These are phyloP conservation scores for Heterocephalus glaber DNA, from an alignment of 2,113 vertebrate species.

Conservation along the genomic window DNA sequence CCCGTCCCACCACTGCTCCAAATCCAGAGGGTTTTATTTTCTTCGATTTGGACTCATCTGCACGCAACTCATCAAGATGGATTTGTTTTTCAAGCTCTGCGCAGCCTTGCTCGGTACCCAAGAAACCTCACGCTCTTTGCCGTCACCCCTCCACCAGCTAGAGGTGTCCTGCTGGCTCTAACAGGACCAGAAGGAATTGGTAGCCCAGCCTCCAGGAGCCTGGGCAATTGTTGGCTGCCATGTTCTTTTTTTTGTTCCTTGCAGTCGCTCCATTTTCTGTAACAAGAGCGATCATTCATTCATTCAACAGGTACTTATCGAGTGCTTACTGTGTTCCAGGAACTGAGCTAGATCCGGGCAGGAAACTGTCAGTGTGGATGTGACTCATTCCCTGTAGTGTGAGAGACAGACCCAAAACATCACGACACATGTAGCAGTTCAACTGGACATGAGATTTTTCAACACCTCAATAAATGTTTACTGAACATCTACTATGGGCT, in stretches of 20 bases:
- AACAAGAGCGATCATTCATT: slow-evolving; percentile 1
- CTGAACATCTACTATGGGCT: neutral
- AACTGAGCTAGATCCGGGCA: neutral
- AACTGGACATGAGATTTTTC: neutral
- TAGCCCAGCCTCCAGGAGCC: neutral
- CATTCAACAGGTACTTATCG: neutral
- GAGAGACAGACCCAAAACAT: neutral
- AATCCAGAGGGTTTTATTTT: neutral
- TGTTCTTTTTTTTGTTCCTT: neutral
- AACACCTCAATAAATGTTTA: neutral
- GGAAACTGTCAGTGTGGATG: accelerated
- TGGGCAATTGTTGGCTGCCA: neutral
- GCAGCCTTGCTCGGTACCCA: neutral
- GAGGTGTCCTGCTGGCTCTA: neutral
- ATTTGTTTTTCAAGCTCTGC: neutral
- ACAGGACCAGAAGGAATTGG: neutral
- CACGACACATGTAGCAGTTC: neutral
- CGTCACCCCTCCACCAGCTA: neutral
- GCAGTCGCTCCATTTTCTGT: neutral
- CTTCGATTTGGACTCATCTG: neutral
- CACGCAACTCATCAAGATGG: neutral
- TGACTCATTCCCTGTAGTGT: neutral
- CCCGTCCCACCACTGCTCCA: neutral
- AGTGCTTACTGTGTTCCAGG: neutral
- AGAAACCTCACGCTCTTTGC: neutral